These are phyloP conservation scores for Syngnathus rostellatus DNA, from an alignment of 2,797 vertebrate species.

Conservation along the genomic window DNA sequence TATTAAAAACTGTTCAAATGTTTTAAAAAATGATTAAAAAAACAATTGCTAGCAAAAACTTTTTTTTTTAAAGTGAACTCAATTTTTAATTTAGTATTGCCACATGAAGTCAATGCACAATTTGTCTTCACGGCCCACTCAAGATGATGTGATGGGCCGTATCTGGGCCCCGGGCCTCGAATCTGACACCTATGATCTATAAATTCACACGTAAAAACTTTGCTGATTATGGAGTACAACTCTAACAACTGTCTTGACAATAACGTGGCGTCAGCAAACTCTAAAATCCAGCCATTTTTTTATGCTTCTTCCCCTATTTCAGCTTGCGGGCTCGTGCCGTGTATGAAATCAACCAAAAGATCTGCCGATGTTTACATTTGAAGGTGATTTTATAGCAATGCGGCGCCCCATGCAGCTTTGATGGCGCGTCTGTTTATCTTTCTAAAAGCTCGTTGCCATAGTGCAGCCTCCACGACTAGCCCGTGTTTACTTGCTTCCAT, in stretches of 20 bases:
- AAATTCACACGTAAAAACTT: no score
- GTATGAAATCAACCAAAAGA: background rate
- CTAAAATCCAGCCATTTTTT: background rate
- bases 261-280: background rate
- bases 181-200: no score
- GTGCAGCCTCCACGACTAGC: background rate
- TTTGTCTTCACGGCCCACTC: no score
- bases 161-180: no score
- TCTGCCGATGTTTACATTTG: background rate
- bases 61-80: no score
- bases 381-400: background rate
- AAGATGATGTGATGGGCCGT: no score
- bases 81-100: no score
- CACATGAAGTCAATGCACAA: no score
- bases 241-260: background rate
- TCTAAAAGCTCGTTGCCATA: slow-evolving; percentile 3
- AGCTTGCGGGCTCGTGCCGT: background rate
- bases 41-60: no score
- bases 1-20: no score
- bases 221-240: no score
- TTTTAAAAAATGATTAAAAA: no score
- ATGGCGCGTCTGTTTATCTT: background rate
- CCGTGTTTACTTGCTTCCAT: background rate
- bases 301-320: background rate
- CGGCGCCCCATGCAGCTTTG: background rate